Percentiles rank a stretch among this genome's conserved stretches.
Conservation (phyloP, 2,113 vertebrate genomes). For the Daphoenositta chrysoptera region DNA sequence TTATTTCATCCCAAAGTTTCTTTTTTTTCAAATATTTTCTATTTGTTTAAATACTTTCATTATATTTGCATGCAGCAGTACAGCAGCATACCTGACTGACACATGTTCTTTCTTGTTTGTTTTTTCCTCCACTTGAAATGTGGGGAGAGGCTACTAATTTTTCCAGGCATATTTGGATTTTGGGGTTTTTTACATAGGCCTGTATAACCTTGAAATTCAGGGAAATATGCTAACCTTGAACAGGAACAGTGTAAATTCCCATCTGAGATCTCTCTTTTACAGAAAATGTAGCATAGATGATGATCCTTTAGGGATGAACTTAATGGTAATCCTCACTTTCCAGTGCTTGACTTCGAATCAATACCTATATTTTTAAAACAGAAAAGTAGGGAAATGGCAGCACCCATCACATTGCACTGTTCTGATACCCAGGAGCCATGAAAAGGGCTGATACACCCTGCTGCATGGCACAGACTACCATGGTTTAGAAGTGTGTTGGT, state of each 20-base stretch:
- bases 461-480: not conserved
- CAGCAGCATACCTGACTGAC: not conserved
- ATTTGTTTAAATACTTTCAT: not conserved
- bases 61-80: not conserved
- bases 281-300: not conserved
- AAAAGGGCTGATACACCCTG: not conserved
- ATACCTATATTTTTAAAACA: not conserved
- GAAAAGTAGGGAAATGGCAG: not conserved
- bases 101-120: not conserved
- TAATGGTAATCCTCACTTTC: not conserved
- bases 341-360: not conserved
- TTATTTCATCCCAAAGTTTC: not conserved
- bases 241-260: not conserved
- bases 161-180: not conserved
- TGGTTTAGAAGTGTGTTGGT: not conserved
- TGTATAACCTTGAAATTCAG: not conserved
- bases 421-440: accelerated
- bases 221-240: not conserved
- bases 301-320: not conserved
- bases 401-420: not conserved
- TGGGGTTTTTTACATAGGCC: not conserved
- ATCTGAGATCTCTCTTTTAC: not conserved
- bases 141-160: not conserved
- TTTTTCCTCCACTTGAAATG: not conserved
- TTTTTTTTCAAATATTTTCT: not conserved